phyloP scores from a whole-genome alignment of 2,797 vertebrate species.

The Ctenosaura bakeri region DNA sequence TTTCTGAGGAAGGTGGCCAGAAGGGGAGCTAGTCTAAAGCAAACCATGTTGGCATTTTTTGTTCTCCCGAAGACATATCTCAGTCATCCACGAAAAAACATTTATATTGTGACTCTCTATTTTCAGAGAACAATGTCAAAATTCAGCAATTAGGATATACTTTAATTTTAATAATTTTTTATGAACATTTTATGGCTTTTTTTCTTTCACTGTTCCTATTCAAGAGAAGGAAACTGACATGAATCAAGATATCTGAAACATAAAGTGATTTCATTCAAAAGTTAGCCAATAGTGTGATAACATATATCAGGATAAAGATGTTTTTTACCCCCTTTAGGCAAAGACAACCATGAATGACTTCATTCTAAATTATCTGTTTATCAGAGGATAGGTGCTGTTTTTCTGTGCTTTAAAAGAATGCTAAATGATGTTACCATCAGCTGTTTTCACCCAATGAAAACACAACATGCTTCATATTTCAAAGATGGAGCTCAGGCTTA shows the following conservation, averaged over 20 bases:
- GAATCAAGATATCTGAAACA: background rate
- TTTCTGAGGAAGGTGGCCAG: background rate
- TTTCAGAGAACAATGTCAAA: conserved; percentile 22
- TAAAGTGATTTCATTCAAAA: conserved; percentile 1
- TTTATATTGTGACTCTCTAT: background rate
- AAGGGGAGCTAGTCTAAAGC: background rate
- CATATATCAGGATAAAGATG: background rate
- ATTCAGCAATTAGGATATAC: conserved; percentile 6
- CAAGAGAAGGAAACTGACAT: background rate
- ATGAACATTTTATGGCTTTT: background rate
- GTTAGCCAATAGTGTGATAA: background rate
- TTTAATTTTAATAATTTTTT: conserved; percentile 1
- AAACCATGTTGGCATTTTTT: background rate
- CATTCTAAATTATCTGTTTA: background rate
- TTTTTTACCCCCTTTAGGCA: background rate
- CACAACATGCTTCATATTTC: background rate
- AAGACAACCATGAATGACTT: background rate
- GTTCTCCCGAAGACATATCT: too few species aligned
- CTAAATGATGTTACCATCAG: background rate
- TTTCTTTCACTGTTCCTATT: background rate
- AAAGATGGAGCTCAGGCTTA: background rate
- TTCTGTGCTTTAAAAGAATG: background rate
- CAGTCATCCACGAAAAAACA: too few species aligned
- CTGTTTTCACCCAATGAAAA: background rate
- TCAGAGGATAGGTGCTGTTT: background rate